Evolutionary conservation across 2,113 vertebrate genomes (phyloP), one percentile per base, ranked within the genome.

Genomic region (Triplophysa dalaica): DNA sequence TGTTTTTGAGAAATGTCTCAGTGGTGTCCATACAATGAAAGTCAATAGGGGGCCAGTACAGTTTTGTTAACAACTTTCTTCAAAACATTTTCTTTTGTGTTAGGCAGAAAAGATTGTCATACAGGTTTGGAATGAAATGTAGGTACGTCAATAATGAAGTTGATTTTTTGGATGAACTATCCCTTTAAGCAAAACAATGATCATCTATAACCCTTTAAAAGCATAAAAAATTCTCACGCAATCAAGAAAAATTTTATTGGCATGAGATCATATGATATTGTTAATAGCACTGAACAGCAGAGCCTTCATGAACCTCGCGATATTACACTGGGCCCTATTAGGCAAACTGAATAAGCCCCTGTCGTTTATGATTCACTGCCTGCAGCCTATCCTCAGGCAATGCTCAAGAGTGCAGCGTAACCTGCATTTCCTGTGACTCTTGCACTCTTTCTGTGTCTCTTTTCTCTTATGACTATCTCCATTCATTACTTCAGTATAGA

Each of bases 391-490:
- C 72, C 77, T 26, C 72, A 56, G 45, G 80, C 66, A 43, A 12
- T 66, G 60, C 52, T 73, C 63, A 67, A 64, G 70, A 69, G 62
- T 67, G 79, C 75, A 75, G 80, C 69, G 61, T 52, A 79, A 76
- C 76, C 77, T 67, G 70, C 77, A 79, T 82, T 79, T 82, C 80
- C 75, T 78, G 33, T 83, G 50, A 21, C 43, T 72, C 62, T 67
- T 43, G 29, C 56, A 48, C 76, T 74, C 56, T 80, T 78, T 43
- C 67, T 62, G 33, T 9, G 52, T 58, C 22, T 70, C 56, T 60
- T 70, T 56, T 52, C 67, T 78, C 56, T 48, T 24, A 63, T 75
- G 38, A 22, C 62, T 54, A 41, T 62, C 61, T 69, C 56, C 82
- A 67, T 72, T 72, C 82, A 73, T 75, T 78, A 75, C 70, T 67